Conservation (phyloP, 2,888 invertebrate genomes). For the Operophtera brumata region DNA sequence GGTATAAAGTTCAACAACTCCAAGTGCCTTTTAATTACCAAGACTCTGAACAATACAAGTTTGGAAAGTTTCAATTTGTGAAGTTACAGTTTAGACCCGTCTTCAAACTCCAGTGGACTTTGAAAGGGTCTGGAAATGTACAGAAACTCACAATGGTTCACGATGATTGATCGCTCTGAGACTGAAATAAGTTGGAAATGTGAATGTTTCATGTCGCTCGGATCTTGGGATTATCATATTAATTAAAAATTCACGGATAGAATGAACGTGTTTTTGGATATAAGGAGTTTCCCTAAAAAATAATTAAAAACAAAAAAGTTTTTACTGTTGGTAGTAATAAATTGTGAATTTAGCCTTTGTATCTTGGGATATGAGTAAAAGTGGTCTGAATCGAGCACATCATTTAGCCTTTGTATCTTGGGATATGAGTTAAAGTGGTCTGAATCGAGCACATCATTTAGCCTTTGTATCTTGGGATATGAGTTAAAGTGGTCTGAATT, state of each 20-base stretch:
- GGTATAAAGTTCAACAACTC: conserved; percentile 3
- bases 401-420: too few species aligned
- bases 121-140: conserved; percentile 28
- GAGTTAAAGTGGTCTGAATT: too few species aligned
- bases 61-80: conserved; percentile 14
- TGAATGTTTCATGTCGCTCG: conserved; percentile 22
- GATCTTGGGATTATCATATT: neutral
- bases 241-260: neutral
- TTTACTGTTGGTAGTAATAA: too few species aligned
- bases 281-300: too few species aligned
- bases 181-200: conserved; percentile 22
- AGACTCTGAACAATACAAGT: conserved; percentile 26
- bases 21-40: conserved; percentile 33
- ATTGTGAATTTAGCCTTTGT: too few species aligned
- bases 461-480: too few species aligned
- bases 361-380: too few species aligned
- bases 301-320: too few species aligned
- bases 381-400: too few species aligned
- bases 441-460: too few species aligned
- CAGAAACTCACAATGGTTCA: conserved; percentile 24
- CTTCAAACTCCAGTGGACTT: conserved; percentile 24
- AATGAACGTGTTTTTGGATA: too few species aligned
- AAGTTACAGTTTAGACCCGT: conserved; percentile 25
- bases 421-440: too few species aligned
- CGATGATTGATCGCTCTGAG: conserved; percentile 31